These are phyloP conservation scores for Smittia sp. DNA, from an alignment of 2,888 invertebrate species.

Conservation along the genomic window DNA sequence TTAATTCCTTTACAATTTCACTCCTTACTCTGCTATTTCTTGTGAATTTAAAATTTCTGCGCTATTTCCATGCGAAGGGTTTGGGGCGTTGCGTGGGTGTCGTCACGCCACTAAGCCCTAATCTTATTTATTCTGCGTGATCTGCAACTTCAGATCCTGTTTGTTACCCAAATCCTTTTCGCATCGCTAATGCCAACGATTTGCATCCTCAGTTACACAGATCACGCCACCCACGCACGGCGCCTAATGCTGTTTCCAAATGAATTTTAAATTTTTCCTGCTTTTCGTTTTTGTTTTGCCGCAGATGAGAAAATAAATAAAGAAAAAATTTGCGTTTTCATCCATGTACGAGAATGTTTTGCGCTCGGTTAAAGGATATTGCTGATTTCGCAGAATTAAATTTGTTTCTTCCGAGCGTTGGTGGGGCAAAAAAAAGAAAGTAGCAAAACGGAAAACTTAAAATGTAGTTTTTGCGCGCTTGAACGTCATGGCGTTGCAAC, in stretches of 20 bases:
- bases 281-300: background rate
- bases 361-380: background rate
- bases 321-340: slow-evolving; percentile 7
- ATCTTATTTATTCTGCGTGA: too few species aligned
- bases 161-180: background rate
- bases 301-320: slow-evolving; percentile 15
- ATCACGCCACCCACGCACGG: background rate
- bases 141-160: background rate
- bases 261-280: slow-evolving; percentile 20
- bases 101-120: background rate
- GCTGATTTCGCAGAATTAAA: slow-evolving; percentile 23
- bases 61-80: slow-evolving; percentile 10
- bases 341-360: background rate
- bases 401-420: background rate
- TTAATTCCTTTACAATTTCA: slow-evolving; percentile 9
- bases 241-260: slow-evolving; percentile 2
- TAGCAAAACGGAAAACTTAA: slow-evolving; percentile 13
- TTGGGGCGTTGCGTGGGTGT: background rate
- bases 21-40: background rate
- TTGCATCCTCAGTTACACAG: background rate
- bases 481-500: background rate
- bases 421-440: background rate
- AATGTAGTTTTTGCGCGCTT: slow-evolving; percentile 1
- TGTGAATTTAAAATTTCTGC: slow-evolving; percentile 2
- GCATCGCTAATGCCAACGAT: background rate